These are phyloP conservation scores for Eurypyga helias DNA, from an alignment of 2,113 vertebrate genomes.

Conservation along the genomic window DNA sequence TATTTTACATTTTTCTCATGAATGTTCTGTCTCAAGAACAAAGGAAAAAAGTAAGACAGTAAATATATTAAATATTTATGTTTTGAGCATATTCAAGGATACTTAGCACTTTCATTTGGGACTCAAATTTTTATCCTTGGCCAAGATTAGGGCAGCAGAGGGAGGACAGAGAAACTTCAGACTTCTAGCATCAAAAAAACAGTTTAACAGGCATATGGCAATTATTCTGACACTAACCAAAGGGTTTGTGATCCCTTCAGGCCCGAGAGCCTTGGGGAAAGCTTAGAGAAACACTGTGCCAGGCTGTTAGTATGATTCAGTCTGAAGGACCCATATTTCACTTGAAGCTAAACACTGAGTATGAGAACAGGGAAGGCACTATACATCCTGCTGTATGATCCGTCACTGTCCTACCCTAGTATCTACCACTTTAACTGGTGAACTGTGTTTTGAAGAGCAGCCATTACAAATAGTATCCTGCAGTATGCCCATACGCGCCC, in stretches of 20 bases:
- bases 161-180: neutral
- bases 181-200: neutral
- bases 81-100: neutral
- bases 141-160: neutral
- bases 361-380: neutral
- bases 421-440: neutral
- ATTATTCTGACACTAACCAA: neutral
- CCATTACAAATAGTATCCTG: neutral
- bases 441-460: neutral
- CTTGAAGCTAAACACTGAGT: neutral
- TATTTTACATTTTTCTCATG: neutral
- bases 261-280: neutral
- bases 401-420: rapidly evolving
- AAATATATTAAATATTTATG: neutral
- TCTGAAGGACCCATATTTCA: neutral
- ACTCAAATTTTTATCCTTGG: neutral
- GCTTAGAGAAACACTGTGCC: neutral
- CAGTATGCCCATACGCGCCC: neutral
- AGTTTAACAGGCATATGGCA: neutral
- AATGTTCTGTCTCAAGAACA: neutral
- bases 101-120: neutral
- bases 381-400: neutral
- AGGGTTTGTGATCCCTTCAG: neutral
- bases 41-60: neutral
- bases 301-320: neutral